Evolutionary conservation across 1,140 invertebrate genomes (phyloP), one percentile per base, ranked within the genome.

Genomic region (Eubasilissa regina): DNA sequence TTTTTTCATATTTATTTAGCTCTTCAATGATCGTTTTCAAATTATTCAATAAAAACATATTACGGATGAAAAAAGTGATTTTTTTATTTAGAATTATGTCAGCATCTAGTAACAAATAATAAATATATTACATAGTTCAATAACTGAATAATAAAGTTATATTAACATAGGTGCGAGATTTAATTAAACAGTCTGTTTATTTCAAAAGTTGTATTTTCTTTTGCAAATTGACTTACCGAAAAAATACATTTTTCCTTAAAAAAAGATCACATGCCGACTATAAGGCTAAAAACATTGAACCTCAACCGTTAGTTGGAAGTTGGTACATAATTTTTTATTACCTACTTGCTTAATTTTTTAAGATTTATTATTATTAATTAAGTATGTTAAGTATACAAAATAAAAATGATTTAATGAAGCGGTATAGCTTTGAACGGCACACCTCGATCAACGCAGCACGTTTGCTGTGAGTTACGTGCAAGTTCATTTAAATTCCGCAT

Each of bases 401-500:
- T 15, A 13, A 4, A 15, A 12, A 12, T 51, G n/a, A 51, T 51
- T 51, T 13, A 51, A 51, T 51, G n/a, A 51, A 51, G 11, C n/a
- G 11, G n/a, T 51, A 3, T 51, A 13, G 48, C n/a, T 13, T 51
- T 51, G 3, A 35, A 35, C 6, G 25, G 25, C 25, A 6, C 25
- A 35, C 25, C 25, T 35, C 6, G 25, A 35, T 58, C 12, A 58
- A 7, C 13, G 21, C 55, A 11, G 55, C 55, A 58, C 55, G 55
- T 15, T 58, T 15, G 55, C 55, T 15, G 21, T n/a, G 55, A 58
- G 55, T 15, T 58, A 58, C 21, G 17, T 58, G 55, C 55, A 58
- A 58, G 55, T 58, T 58, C 55, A 58, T 58, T 58, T 13, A 58
- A 58, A 58, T 58, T 58, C 55, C 55, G 55, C 17, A 58, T 58